Conservation (phyloP, 2,888 invertebrate species). For the Pterostichus madidus region DNA sequence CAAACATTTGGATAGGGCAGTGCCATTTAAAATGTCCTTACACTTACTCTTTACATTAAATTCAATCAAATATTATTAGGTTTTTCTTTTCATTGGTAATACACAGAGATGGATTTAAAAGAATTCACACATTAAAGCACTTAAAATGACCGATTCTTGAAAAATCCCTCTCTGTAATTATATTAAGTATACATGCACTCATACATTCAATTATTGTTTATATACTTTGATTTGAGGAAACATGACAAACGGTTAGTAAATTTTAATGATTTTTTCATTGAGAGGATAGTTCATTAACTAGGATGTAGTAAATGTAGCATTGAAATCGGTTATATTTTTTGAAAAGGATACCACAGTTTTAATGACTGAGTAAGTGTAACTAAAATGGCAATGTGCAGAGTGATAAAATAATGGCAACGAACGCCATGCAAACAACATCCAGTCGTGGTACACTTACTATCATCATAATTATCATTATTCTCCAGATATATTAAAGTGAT, state of each 20-base stretch:
- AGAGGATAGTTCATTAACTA: not conserved
- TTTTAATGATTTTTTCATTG: too few species aligned
- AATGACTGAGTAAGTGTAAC: constrained; percentile 53
- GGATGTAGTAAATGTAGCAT: constrained; percentile 14
- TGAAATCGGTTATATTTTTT: constrained; percentile 1
- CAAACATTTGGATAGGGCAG: constrained; percentile 59
- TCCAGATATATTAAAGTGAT: constrained; percentile 96
- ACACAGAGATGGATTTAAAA: too few species aligned
- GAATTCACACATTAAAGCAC: too few species aligned
- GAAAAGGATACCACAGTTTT: constrained; percentile 8
- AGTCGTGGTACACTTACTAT: constrained; percentile 80
- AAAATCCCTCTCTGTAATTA: too few species aligned
- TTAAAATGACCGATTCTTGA: not conserved
- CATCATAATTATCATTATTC: constrained; percentile 84
- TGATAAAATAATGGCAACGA: constrained; percentile 71
- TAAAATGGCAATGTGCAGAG: constrained; percentile 54
- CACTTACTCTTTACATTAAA: constrained; percentile 51
- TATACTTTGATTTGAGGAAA: too few species aligned
- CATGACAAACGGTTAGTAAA: too few species aligned
- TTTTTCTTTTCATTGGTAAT: not conserved
- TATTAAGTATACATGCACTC: not conserved
- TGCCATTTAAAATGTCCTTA: constrained; percentile 58
- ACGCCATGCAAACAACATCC: constrained; percentile 78
- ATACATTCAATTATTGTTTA: too few species aligned
- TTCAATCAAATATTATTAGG: not conserved